Conservation (phyloP, 2,113 vertebrate species). For the Pachycephala philippinensis region DNA sequence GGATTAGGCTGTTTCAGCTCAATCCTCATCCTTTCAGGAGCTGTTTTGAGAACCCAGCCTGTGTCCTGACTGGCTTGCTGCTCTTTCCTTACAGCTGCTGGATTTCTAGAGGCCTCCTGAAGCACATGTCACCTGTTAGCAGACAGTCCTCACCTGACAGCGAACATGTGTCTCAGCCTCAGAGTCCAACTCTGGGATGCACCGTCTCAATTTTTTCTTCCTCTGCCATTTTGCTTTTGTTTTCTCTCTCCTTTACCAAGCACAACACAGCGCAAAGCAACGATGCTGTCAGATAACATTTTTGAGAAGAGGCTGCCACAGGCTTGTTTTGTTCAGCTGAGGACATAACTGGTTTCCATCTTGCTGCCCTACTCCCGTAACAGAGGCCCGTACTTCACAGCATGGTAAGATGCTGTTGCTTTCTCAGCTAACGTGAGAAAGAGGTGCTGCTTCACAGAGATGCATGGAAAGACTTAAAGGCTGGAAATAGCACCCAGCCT, state of each 20-base stretch:
- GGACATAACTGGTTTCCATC: background rate
- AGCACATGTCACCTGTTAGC: background rate
- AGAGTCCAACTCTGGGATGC: background rate
- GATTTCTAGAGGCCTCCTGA: conserved; percentile 66
- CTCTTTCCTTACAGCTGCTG: conserved; percentile 65
- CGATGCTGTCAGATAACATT: fast-evolving
- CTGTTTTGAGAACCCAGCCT: background rate
- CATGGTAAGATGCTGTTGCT: background rate
- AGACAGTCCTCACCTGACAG: background rate
- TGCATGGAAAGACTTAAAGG: background rate
- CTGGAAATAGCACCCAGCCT: background rate
- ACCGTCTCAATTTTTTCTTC: background rate
- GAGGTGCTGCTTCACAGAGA: background rate
- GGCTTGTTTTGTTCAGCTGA: background rate
- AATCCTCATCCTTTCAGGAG: background rate
- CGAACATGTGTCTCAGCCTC: background rate
- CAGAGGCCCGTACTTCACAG: background rate
- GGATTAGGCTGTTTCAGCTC: background rate
- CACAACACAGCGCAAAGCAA: background rate
- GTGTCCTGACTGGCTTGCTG: background rate
- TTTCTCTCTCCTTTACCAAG: background rate
- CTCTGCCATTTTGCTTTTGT: background rate
- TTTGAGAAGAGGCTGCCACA: background rate
- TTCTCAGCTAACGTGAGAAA: background rate
- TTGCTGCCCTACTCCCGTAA: background rate